Percentiles rank a stretch among this genome's conserved stretches.
phyloP scores from a whole-genome alignment of 2,113 vertebrate species.

The Rhabdomys dilectus region DNA sequence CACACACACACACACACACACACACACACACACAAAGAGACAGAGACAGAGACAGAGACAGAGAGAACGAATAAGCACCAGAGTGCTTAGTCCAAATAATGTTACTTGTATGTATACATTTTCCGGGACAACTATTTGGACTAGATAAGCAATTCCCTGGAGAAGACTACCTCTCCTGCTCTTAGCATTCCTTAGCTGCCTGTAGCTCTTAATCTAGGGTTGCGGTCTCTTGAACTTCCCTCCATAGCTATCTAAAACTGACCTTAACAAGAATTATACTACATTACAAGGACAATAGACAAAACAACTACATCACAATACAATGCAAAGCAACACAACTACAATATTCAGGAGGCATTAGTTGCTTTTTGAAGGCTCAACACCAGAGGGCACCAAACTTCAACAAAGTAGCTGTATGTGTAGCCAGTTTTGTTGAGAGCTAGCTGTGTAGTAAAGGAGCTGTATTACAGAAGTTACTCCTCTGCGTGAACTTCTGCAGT shows the following conservation, averaged over 20 bases:
- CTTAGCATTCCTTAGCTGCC: not conserved
- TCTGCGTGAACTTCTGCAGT: slow-evolving; percentile 10
- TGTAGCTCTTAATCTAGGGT: no score
- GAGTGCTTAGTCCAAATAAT: not conserved
- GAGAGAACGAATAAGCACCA: no score
- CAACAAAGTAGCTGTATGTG: not conserved
- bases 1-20: not conserved
- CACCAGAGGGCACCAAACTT: slow-evolving; percentile 80
- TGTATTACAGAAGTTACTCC: not conserved
- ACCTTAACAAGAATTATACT: not conserved
- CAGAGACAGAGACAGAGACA: no score
- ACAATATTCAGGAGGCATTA: not conserved
- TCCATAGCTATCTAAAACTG: not conserved
- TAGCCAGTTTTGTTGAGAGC: slow-evolving; percentile 8
- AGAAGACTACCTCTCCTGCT: not conserved
- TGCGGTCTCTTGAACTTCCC: no score
- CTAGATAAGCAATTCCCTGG: not conserved
- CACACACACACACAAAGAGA: not conserved
- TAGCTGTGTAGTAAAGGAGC: not conserved
- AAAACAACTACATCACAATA: no score
- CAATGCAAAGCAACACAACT: no score
- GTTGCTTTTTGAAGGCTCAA: slow-evolving; percentile 53
- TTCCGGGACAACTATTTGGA: not conserved
- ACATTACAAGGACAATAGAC: no score
- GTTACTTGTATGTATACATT: not conserved